Evolutionary conservation across 2,797 vertebrate genomes (phyloP).

Genomic region (Rhabdomys pumilio): DNA sequence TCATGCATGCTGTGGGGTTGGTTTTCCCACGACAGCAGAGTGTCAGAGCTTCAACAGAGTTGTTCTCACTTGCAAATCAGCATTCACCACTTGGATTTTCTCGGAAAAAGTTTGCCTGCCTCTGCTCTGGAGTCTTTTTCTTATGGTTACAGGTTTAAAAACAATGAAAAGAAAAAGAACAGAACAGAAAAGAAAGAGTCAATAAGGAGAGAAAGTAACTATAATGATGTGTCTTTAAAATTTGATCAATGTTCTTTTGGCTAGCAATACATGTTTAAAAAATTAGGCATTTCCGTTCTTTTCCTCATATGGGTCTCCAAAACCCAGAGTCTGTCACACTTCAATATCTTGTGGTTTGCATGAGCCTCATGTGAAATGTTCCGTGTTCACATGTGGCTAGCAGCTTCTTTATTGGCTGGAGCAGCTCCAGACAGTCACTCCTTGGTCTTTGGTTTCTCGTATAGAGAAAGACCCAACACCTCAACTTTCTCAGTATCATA

Average conservation of each 20-base stretch:
- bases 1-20: background rate
- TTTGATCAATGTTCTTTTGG: background rate
- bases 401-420: background rate
- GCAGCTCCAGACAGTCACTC: background rate
- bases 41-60: background rate
- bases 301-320: background rate
- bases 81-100: background rate
- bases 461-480: background rate
- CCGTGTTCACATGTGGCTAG: background rate
- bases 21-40: background rate
- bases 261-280: background rate
- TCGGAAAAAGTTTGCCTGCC: background rate
- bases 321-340: background rate
- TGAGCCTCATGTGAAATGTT: background rate
- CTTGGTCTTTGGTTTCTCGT: background rate
- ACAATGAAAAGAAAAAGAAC: no score
- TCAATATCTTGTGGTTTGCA: background rate
- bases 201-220: background rate
- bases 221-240: slow-evolving; percentile 9
- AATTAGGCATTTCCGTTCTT: background rate
- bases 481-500: background rate
- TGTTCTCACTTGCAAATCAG: background rate
- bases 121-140: background rate
- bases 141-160: background rate
- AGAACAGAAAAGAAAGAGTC: no score